phyloP scores from a whole-genome alignment of 2,888 invertebrate genomes.

The Geophilus truncorum region DNA sequence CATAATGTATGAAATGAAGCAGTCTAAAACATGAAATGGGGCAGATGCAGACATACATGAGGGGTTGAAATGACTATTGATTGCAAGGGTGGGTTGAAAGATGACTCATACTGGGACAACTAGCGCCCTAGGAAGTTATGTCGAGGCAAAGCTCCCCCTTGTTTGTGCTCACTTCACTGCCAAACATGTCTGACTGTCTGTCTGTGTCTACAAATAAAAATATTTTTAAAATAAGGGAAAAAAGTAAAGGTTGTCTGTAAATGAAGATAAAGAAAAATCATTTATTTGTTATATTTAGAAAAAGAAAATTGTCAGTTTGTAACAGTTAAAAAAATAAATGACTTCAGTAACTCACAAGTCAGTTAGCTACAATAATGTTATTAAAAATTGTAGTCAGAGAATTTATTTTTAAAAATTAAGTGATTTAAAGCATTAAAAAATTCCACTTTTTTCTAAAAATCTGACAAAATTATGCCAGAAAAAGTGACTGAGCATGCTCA shows the following conservation, averaged over 20 bases:
- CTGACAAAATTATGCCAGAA: no score
- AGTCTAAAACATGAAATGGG: neutral
- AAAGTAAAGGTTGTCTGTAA: neutral
- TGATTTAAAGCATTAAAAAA: no score
- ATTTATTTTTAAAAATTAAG: no score
- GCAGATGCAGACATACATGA: neutral
- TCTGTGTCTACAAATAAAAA: neutral
- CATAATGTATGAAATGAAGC: slow-evolving; percentile 1
- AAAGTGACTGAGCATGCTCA: no score
- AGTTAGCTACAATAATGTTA: no score
- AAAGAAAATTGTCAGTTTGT: no score
- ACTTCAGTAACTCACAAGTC: no score
- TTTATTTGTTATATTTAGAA: no score
- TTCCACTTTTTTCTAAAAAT: no score
- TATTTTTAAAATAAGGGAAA: neutral
- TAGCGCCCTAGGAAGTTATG: neutral
- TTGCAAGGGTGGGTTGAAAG: neutral
- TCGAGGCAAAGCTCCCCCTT: neutral
- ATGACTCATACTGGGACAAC: neutral
- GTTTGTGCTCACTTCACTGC: neutral
- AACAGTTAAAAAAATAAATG: no score
- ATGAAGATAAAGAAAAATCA: no score
- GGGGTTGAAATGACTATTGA: slow-evolving; percentile 16
- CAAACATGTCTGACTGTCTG: neutral
- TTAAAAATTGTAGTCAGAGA: no score